Percentiles rank a stretch among this genome's conserved stretches.
These are phyloP conservation scores for Paralichthys olivaceus DNA, from an alignment of 2,113 vertebrate genomes.

Conservation along the genomic window DNA sequence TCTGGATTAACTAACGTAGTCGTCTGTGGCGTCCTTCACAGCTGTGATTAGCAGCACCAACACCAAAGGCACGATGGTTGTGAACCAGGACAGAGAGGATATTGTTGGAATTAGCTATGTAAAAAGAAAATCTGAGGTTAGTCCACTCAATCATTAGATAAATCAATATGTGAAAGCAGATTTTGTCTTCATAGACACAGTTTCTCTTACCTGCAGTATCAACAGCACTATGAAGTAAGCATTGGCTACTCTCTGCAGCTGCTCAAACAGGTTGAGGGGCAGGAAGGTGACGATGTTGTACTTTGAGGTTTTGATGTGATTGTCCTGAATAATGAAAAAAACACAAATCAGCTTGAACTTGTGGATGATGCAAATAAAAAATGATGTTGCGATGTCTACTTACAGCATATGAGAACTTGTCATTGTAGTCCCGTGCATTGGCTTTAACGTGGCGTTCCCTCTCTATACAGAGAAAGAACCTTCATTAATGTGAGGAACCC, in stretches of 20 bases:
- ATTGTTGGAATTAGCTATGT: conserved; percentile 91
- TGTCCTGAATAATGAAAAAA: conserved; percentile 53
- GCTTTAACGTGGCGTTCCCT: conserved; percentile 88
- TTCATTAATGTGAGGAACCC: not conserved
- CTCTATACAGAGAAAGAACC: conserved; percentile 75
- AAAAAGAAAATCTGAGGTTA: conserved; percentile 15
- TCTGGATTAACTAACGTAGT: conserved; percentile 84
- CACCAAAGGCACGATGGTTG: conserved; percentile 96
- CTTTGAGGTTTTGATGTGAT: conserved; percentile 92
- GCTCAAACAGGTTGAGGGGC: conserved; percentile 96
- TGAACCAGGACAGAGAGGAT: conserved; percentile 95
- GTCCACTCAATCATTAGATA: not conserved
- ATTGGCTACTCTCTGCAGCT: conserved; percentile 95
- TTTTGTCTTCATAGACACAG: not conserved
- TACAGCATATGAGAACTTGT: conserved; percentile 88
- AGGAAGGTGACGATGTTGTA: conserved; percentile 94
- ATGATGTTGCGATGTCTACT: conserved; percentile 63
- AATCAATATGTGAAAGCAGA: not conserved
- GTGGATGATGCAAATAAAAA: not conserved
- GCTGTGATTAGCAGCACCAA: conserved; percentile 93
- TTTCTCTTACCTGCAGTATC: conserved; percentile 87
- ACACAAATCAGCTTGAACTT: not conserved
- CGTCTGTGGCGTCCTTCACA: conserved; percentile 93
- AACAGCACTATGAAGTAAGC: conserved; percentile 95
- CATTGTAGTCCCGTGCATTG: conserved; percentile 87